Evolutionary conservation across 2,113 vertebrate genomes (phyloP).

Genomic region (Tamias sibiricus): DNA sequence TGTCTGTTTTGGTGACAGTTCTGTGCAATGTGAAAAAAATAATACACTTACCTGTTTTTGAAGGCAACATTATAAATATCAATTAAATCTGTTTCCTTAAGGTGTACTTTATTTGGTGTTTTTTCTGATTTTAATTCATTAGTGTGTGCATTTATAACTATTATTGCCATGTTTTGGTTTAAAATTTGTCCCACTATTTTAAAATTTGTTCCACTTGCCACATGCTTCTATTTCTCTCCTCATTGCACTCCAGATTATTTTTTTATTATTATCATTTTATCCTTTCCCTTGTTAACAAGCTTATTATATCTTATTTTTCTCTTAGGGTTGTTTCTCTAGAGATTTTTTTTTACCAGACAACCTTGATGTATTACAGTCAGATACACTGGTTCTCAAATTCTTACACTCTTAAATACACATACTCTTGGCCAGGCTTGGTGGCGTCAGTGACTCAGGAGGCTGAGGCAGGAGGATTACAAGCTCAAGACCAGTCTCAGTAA

Average conservation of each 20-base stretch:
- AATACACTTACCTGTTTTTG: background rate
- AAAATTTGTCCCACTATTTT: too few relatives aligned
- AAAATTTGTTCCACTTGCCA: background rate
- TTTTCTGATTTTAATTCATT: background rate
- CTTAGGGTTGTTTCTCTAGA: background rate
- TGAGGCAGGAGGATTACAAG: too few relatives aligned
- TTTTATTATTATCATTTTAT: background rate
- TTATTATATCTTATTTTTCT: background rate
- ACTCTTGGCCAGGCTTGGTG: too few relatives aligned
- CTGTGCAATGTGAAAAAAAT: background rate
- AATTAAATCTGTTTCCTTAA: background rate
- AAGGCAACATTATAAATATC: background rate
- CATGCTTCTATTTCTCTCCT: background rate
- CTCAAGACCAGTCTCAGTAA: too few relatives aligned
- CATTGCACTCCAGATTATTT: background rate
- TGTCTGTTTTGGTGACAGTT: background rate
- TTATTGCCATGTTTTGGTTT: background rate
- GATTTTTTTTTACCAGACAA: background rate
- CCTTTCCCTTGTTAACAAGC: background rate
- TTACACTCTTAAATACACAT: background rate
- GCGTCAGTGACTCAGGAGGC: too few relatives aligned
- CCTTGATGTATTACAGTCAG: background rate
- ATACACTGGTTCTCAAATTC: background rate
- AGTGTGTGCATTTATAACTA: background rate
- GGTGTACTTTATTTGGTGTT: constrained; percentile 1